Conservation (phyloP, 2,797 vertebrate species). For the Streptopelia turtur region DNA sequence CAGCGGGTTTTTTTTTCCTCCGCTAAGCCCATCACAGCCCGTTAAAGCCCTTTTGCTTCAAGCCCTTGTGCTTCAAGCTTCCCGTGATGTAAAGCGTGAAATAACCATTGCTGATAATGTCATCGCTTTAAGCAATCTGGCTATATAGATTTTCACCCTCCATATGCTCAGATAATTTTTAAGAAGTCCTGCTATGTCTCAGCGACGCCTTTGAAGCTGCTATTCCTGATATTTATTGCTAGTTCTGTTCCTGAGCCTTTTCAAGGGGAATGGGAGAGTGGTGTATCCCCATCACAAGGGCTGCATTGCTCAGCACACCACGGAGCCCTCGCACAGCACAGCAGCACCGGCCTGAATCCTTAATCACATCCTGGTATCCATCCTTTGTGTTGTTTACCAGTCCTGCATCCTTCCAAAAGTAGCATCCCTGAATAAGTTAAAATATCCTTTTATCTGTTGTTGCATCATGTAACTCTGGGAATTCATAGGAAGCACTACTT, state of each 20-base stretch:
- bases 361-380: accelerated
- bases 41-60: background rate
- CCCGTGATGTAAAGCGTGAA: background rate
- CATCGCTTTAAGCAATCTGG: background rate
- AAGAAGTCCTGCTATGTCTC: background rate
- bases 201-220: background rate
- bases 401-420: background rate
- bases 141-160: background rate
- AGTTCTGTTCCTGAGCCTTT: background rate
- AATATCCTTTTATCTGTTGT: background rate
- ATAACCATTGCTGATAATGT: accelerated
- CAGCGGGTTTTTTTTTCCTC: too few species aligned
- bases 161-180: background rate
- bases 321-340: background rate
- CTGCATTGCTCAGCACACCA: background rate
- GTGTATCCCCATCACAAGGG: accelerated
- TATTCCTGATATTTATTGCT: accelerated
- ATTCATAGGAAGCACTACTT: background rate
- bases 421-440: background rate
- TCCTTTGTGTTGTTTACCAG: accelerated
- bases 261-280: background rate
- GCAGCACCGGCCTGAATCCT: background rate
- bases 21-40: background rate
- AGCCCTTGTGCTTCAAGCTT: too few species aligned
- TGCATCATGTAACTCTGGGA: background rate